Percentiles rank a stretch among this genome's conserved stretches.
These are phyloP conservation scores for Rhagoletis pomonella DNA, from an alignment of 1,140 invertebrate species.

Conservation along the genomic window DNA sequence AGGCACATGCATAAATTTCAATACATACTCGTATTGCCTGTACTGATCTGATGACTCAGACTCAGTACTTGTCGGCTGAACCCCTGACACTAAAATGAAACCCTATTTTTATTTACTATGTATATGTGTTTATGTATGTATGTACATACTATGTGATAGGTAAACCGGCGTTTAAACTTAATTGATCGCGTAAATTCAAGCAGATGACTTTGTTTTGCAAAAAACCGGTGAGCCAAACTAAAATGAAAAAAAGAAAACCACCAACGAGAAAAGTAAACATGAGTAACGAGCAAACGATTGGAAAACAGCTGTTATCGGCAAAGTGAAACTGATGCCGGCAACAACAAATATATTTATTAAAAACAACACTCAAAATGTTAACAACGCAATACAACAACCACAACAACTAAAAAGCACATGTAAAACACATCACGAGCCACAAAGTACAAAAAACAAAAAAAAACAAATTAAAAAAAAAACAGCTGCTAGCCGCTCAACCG, in stretches of 20 bases:
- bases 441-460: background rate
- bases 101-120: too few relatives aligned
- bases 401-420: background rate
- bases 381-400: slow-evolving; percentile 16
- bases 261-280: background rate
- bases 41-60: slow-evolving; percentile 10
- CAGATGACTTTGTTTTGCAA: background rate
- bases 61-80: background rate
- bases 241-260: background rate
- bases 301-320: slow-evolving; percentile 28
- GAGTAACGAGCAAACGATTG: background rate
- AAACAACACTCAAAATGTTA: slow-evolving; percentile 5
- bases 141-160: background rate
- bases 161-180: background rate
- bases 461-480: background rate
- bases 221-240: background rate
- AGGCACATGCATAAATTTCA: background rate
- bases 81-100: background rate
- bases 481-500: background rate
- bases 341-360: background rate
- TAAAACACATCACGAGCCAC: background rate
- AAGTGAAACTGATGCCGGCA: background rate
- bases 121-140: too few relatives aligned
- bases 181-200: background rate
- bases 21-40: background rate